Percentiles rank a stretch among this genome's conserved stretches.
Conservation (phyloP, 2,888 invertebrate species). For the Notodonta dromedarius region DNA sequence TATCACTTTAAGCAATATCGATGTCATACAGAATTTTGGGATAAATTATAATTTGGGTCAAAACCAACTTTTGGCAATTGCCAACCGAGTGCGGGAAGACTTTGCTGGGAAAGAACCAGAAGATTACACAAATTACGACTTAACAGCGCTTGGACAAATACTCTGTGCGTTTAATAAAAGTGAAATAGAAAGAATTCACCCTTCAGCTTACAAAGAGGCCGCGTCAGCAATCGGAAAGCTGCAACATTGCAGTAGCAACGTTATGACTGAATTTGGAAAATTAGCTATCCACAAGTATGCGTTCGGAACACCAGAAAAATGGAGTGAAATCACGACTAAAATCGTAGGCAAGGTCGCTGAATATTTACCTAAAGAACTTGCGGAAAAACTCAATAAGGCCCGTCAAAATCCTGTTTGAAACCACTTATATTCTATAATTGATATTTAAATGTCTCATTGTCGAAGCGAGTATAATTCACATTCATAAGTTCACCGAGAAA, state of each 20-base stretch:
- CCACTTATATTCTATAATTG: neutral
- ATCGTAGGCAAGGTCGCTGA: constrained; percentile 71
- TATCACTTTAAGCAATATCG: constrained; percentile 78
- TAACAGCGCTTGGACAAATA: constrained; percentile 80
- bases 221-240: constrained; percentile 72
- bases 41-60: constrained; percentile 68
- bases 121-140: constrained; percentile 83
- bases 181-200: constrained; percentile 80
- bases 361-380: constrained; percentile 47
- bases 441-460: neutral
- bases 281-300: constrained; percentile 70
- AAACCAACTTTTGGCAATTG: constrained; percentile 74
- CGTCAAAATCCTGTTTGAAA: neutral
- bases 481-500: neutral
- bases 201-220: constrained; percentile 79
- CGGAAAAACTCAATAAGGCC: constrained; percentile 6
- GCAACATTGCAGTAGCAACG: constrained; percentile 70
- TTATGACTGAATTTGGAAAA: constrained; percentile 71
- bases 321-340: constrained; percentile 64
- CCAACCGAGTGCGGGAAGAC: constrained; percentile 76
- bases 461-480: neutral
- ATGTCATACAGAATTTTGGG: constrained; percentile 83
- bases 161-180: constrained; percentile 82
- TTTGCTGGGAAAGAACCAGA: constrained; percentile 82
- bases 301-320: constrained; percentile 69